These are phyloP conservation scores for Echeneis naucrates DNA, from an alignment of 2,797 vertebrate species.

Conservation along the genomic window DNA sequence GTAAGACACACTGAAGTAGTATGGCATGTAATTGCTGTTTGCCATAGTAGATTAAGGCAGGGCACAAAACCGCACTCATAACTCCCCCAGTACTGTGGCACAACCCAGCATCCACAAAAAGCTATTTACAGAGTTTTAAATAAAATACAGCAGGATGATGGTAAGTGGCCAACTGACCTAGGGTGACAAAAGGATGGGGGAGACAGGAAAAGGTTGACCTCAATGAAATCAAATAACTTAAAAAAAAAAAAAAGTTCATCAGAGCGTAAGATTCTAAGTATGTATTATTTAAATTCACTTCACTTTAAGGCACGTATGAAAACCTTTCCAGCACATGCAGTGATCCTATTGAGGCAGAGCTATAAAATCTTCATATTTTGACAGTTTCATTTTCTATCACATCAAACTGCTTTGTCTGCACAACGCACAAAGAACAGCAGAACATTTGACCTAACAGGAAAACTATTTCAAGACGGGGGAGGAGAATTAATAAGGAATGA, in stretches of 20 bases:
- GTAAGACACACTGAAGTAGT: conserved; percentile 39
- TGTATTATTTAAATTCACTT: neutral
- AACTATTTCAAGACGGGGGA: conserved; percentile 1
- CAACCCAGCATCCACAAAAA: conserved; percentile 54
- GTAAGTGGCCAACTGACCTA: conserved; percentile 41
- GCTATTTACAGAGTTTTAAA: conserved; percentile 70
- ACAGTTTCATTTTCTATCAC: conserved; percentile 55
- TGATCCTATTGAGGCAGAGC: conserved; percentile 15
- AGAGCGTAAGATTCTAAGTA: neutral
- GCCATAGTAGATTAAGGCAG: conserved; percentile 60
- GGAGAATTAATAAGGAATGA: neutral
- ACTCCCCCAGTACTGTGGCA: conserved; percentile 47
- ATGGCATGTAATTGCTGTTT: conserved; percentile 62
- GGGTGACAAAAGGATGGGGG: conserved; percentile 37
- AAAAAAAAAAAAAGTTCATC: neutral
- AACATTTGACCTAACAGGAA: conserved; percentile 8
- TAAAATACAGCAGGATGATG: conserved; percentile 54
- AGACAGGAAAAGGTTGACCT: conserved; percentile 15
- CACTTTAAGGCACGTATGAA: neutral
- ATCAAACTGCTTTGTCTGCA: conserved; percentile 30
- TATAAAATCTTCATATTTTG: conserved; percentile 15
- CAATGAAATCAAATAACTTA: conserved; percentile 12
- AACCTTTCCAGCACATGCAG: neutral
- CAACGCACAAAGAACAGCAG: conserved; percentile 34
- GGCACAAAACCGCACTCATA: conserved; percentile 70